These are phyloP conservation scores for Subacronicta megacephala DNA, from an alignment of 2,888 invertebrate genomes.

Conservation along the genomic window DNA sequence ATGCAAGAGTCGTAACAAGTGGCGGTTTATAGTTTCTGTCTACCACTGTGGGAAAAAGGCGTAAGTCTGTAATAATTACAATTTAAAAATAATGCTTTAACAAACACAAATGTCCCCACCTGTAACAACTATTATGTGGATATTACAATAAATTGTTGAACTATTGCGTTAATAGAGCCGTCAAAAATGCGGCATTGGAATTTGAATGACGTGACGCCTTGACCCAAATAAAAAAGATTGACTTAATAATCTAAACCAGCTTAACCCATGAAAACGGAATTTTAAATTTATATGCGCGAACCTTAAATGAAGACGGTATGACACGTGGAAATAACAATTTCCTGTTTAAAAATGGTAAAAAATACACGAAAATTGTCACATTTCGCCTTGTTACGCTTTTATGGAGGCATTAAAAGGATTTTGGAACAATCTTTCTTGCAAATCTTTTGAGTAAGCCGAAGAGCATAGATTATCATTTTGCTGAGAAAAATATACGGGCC, in stretches of 20 bases:
- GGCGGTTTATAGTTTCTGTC: too few relatives aligned
- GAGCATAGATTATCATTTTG: slow-evolving; percentile 29
- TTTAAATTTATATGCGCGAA: background rate
- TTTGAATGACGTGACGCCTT: too few relatives aligned
- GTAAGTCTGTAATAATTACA: too few relatives aligned
- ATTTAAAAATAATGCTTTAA: too few relatives aligned
- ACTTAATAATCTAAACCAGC: background rate
- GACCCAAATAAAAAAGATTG: background rate
- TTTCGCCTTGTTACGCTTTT: slow-evolving; percentile 20
- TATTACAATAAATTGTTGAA: too few relatives aligned
- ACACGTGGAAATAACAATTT: slow-evolving; percentile 14
- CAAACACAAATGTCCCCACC: too few relatives aligned
- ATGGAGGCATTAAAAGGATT: slow-evolving; percentile 25
- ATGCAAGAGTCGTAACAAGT: too few relatives aligned
- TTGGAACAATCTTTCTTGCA: slow-evolving; percentile 28
- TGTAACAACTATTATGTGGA: too few relatives aligned
- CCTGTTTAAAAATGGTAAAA: slow-evolving; percentile 17
- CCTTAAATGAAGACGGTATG: slow-evolving; percentile 4
- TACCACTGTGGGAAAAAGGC: too few relatives aligned
- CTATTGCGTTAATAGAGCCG: too few relatives aligned
- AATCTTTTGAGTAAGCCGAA: slow-evolving; percentile 30
- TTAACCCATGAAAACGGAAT: background rate
- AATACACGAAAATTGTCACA: slow-evolving; percentile 17
- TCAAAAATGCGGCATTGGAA: too few relatives aligned
- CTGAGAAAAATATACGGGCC: slow-evolving; percentile 31